A percentile compares a stretch with the other conserved stretches of the same genome.
Evolutionary conservation across 2,797 vertebrate species (phyloP).

Genomic region (Scolopax bukidnonensis): DNA sequence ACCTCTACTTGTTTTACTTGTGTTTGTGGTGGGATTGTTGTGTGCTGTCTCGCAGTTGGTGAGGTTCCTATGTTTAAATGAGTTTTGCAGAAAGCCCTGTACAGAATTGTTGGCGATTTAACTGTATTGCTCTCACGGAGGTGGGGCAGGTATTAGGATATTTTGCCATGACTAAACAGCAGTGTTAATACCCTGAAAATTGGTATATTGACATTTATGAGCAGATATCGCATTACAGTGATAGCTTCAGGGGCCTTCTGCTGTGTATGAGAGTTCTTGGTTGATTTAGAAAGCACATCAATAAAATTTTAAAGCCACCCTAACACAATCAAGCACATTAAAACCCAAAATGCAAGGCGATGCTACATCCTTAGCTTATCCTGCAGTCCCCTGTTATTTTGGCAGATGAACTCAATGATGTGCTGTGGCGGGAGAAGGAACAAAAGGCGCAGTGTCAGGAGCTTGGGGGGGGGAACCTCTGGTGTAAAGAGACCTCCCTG

Average conservation of each 20-base stretch:
- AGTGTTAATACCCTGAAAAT: slow-evolving; percentile 35
- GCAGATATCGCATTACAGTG: not conserved
- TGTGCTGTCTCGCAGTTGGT: not conserved
- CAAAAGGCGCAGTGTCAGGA: not conserved
- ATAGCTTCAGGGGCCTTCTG: slow-evolving; percentile 48
- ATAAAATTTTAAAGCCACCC: not conserved
- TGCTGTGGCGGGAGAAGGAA: not conserved
- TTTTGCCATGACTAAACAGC: slow-evolving; percentile 21
- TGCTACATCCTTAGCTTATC: not conserved
- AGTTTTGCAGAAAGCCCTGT: not conserved
- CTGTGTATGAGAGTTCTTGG: not conserved
- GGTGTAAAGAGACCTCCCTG: not conserved
- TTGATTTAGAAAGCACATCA: slow-evolving; percentile 43
- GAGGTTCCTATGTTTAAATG: not conserved
- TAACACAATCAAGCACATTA: not conserved
- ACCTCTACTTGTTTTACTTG: not conserved
- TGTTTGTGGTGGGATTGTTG: not conserved
- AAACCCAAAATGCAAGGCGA: not conserved
- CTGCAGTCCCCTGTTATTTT: not conserved
- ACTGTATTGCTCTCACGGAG: not conserved
- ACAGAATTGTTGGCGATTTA: not conserved
- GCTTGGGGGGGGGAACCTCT: accelerated
- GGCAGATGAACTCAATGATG: not conserved
- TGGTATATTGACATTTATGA: slow-evolving; percentile 34
- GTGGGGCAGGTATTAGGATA: not conserved